Evolutionary conservation across 1,140 invertebrate genomes (phyloP).

Genomic region (Aphis gossypii): DNA sequence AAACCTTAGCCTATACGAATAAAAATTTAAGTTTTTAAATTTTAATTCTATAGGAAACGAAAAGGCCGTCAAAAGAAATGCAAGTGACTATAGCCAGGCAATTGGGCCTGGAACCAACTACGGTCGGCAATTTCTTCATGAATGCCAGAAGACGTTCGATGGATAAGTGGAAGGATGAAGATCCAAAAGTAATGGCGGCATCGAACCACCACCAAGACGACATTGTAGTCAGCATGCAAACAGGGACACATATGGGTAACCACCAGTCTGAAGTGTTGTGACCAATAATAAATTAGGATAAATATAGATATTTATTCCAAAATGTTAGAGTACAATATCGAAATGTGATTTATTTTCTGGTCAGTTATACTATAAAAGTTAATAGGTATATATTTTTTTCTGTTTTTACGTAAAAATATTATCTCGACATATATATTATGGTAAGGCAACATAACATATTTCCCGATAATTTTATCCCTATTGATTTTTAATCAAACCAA

Average conservation of each 20-base stretch:
- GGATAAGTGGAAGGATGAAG: constrained; percentile 99
- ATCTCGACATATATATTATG: background rate
- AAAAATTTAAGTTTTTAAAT: background rate
- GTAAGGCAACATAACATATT: constrained; percentile 33
- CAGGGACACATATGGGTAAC: constrained; percentile 43
- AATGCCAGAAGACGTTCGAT: constrained; percentile 96
- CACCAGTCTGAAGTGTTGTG: constrained; percentile 54
- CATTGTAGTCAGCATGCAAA: constrained; percentile 9
- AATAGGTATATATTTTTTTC: constrained; percentile 16
- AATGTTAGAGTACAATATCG: constrained; percentile 44
- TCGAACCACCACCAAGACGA: constrained; percentile 45
- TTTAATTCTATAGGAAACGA: constrained; percentile 82
- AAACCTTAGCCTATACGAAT: background rate
- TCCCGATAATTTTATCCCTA: background rate
- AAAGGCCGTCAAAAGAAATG: constrained; percentile 99
- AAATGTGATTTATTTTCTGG: constrained; percentile 49
- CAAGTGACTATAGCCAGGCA: constrained; percentile 99
- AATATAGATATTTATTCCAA: background rate
- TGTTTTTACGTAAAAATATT: background rate
- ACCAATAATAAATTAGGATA: constrained; percentile 47
- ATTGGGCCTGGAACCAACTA: constrained; percentile 95
- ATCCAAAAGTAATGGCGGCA: constrained; percentile 63
- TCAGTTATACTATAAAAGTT: background rate
- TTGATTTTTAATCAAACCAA: background rate
- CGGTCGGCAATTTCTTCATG: constrained; percentile 99